Base-by-base conservation (phyloP, 2,888 invertebrate genomes). In the Volucella inanis region DNA sequence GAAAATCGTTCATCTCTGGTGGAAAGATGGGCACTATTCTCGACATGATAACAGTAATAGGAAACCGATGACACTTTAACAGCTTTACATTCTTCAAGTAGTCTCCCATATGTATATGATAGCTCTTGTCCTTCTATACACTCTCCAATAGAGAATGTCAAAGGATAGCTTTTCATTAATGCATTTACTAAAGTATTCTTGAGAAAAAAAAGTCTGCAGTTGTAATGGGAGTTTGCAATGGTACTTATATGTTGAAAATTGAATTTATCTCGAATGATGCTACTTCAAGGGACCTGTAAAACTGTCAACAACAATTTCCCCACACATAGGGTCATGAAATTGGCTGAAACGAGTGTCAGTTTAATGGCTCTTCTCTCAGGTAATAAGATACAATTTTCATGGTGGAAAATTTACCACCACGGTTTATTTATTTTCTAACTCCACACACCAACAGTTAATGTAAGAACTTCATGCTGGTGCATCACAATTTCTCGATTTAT, bases 301-400 rank as follows among this genome's bases (percentile, higher is more conserved):
- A 64, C 74, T 75, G 83, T 84, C 79, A 80, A 57, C 70, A 74
- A 54, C 52, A 45, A 47, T 67, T 79, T 67, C 8, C 59, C 10
- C 41, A 3, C 55, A 11, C 54, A 70, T 22, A 39, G 67, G 11
- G 39, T 41, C 47, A 59, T 57, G 18, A 22, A 64, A 72, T 64
- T 43, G 31, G 47, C 11, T 50, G 8, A 2, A 55, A 15, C 43
- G 18, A 39, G 55, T 57, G 47, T 10, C 31, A 38, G 3, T 12
- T 31, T 45, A 61, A 22, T 15, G 50, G 50, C 50, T 41, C 70
- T 70, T 45, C 31, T 31, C 31, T 49, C 67, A 50, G 59, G 49
- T 49, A 43, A 14, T 38, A 52, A 43, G 50, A 43, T 61, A 52
- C 14, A 8, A 61, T 41, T n/a, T 22, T 8, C 22, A 52, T 22